phyloP scores from a whole-genome alignment of 2,888 invertebrate species.

The Cerceris ruficornis region DNA sequence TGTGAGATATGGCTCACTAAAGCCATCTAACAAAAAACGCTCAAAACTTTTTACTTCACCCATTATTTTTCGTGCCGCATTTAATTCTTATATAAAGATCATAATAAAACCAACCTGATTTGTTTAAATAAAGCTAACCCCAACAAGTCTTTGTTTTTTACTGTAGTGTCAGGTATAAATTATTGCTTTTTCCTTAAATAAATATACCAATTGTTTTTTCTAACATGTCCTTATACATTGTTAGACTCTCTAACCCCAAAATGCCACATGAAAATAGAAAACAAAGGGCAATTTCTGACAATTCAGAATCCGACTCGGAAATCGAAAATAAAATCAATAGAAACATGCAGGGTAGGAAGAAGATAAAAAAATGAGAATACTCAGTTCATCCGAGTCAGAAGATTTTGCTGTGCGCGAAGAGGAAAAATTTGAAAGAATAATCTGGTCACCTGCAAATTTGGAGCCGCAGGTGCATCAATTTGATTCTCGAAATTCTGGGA shows the following conservation, averaged over 20 bases:
- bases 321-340: constrained; percentile 33
- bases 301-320: constrained; percentile 28
- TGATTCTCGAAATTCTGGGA: constrained; percentile 16
- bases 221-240: constrained; percentile 17
- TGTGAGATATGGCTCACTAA: too few species aligned
- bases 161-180: constrained; percentile 8
- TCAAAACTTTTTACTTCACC: too few species aligned
- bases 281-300: constrained; percentile 23
- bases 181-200: background rate
- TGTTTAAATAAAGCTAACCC: too few species aligned
- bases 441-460: constrained; percentile 36
- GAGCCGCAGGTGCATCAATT: constrained; percentile 35
- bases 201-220: background rate
- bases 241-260: constrained; percentile 8
- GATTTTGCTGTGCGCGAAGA: constrained; percentile 23
- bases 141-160: constrained; percentile 15
- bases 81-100: too few species aligned
- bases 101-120: too few species aligned
- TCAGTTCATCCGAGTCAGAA: constrained; percentile 32
- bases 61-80: too few species aligned
- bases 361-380: constrained; percentile 32
- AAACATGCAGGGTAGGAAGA: constrained; percentile 32
- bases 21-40: too few species aligned
- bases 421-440: constrained; percentile 1
- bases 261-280: constrained; percentile 23